A percentile compares a stretch with the other conserved stretches of the same genome.
Conservation (phyloP, 2,113 vertebrate species). For the Hiodon tergisus region DNA sequence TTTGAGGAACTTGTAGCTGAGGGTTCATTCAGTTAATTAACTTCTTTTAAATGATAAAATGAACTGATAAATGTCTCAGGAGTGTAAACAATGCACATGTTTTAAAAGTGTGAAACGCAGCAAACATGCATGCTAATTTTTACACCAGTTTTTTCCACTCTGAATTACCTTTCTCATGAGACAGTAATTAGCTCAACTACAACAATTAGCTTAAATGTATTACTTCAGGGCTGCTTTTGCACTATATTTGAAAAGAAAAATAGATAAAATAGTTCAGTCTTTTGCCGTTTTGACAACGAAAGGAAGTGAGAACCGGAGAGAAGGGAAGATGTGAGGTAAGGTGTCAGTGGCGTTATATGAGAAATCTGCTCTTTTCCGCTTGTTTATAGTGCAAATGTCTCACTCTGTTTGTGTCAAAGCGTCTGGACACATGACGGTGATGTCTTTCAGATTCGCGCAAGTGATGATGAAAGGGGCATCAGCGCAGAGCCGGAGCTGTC, state of each 20-base stretch:
- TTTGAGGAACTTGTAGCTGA: too few relatives aligned
- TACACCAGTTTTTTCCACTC: background rate
- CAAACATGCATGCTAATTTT: background rate
- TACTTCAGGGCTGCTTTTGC: background rate
- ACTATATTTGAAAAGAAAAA: conserved; percentile 30
- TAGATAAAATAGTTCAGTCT: conserved; percentile 35
- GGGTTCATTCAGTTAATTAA: too few relatives aligned
- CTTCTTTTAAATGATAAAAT: too few relatives aligned
- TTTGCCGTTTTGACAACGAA: conserved; percentile 26
- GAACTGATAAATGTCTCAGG: too few relatives aligned
- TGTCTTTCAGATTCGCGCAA: conserved; percentile 26
- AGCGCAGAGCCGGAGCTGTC: conserved; percentile 25
- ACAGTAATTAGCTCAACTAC: conserved; percentile 32
- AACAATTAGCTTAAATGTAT: conserved; percentile 16
- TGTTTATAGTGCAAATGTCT: conserved; percentile 44
- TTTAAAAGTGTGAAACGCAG: too few relatives aligned
- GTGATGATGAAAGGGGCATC: conserved; percentile 36
- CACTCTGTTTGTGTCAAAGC: conserved; percentile 29
- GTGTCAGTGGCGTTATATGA: conserved; percentile 26
- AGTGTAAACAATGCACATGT: too few relatives aligned
- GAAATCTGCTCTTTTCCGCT: conserved; percentile 27
- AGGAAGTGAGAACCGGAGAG: background rate
- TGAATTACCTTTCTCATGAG: background rate
- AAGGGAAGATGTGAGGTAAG: conserved; percentile 16
- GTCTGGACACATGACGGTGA: conserved; percentile 28